Evolutionary conservation across 1,140 invertebrate species (phyloP).

Genomic region (Zaprionus taronus): DNA sequence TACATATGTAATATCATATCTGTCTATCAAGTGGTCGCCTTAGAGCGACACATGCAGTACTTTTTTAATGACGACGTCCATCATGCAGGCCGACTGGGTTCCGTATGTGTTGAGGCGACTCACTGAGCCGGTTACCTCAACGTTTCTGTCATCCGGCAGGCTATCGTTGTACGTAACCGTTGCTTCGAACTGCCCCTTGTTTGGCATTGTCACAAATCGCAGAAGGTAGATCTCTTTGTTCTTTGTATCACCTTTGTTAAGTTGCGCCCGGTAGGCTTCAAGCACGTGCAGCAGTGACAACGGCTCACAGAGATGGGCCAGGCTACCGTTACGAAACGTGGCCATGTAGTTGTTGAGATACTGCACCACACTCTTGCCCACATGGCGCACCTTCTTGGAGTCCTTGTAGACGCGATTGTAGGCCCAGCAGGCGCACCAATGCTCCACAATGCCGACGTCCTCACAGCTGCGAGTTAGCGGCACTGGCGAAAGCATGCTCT

Average conservation of each 20-base stretch:
- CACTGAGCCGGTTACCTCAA: slow-evolving; percentile 84
- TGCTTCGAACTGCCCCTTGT: slow-evolving; percentile 87
- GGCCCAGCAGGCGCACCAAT: slow-evolving; percentile 91
- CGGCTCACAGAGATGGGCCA: slow-evolving; percentile 56
- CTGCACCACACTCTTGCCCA: slow-evolving; percentile 85
- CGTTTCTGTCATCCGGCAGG: slow-evolving; percentile 43
- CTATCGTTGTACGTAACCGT: slow-evolving; percentile 85
- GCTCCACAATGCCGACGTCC: slow-evolving; percentile 88
- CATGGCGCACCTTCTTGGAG: slow-evolving; percentile 82
- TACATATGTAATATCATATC: background rate
- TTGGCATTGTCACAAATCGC: slow-evolving; percentile 86
- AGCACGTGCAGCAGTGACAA: slow-evolving; percentile 51
- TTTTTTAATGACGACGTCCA: slow-evolving; percentile 86
- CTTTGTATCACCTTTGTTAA: slow-evolving; percentile 22
- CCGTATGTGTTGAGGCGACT: slow-evolving; percentile 88
- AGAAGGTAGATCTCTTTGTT: slow-evolving; percentile 69
- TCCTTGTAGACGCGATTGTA: slow-evolving; percentile 84
- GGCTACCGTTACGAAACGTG: slow-evolving; percentile 64
- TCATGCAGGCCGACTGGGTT: slow-evolving; percentile 85
- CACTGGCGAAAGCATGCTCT: slow-evolving; percentile 88
- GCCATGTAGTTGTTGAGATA: slow-evolving; percentile 83
- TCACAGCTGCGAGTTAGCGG: slow-evolving; percentile 88
- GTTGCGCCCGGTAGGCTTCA: slow-evolving; percentile 58
- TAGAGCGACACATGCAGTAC: slow-evolving; percentile 85
- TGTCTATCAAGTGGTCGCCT: slow-evolving; percentile 26